Conservation (phyloP, 2,797 vertebrate species). For the Tamandua tetradactyla region DNA sequence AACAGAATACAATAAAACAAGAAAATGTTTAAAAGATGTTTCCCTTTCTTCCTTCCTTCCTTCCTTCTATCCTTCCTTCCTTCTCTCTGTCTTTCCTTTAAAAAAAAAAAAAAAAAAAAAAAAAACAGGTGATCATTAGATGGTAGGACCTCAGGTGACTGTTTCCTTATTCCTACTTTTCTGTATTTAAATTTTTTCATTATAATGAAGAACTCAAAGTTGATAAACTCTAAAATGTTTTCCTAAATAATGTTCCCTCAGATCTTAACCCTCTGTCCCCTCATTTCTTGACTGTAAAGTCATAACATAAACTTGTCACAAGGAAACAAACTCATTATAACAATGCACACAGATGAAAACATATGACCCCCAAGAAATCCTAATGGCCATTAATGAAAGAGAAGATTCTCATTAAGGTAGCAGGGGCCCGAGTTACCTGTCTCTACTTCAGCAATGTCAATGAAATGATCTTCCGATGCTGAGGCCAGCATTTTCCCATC, state of each 20-base stretch:
- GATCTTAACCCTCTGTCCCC: not conserved
- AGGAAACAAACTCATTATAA: not conserved
- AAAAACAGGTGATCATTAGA: not conserved
- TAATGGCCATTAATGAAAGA: not conserved
- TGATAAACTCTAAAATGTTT: not conserved
- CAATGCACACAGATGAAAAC: not conserved
- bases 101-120: too few relatives aligned
- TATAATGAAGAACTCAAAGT: not conserved
- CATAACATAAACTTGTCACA: not conserved
- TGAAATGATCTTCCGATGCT: slow-evolving; percentile 98
- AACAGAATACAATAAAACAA: too few relatives aligned
- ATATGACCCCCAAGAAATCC: not conserved
- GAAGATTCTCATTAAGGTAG: not conserved
- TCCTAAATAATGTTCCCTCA: not conserved
- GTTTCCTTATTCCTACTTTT: not conserved
- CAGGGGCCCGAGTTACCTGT: slow-evolving; percentile 87
- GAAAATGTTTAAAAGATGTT: too few relatives aligned
- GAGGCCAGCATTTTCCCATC: slow-evolving; percentile 98
- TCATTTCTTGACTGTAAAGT: not conserved
- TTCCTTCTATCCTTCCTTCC: too few relatives aligned
- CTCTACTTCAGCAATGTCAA: slow-evolving; percentile 97
- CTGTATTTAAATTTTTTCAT: not conserved
- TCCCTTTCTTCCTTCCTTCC: too few relatives aligned
- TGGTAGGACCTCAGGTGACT: not conserved
- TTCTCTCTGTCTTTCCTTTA: too few relatives aligned